Conservation (phyloP, 2,888 invertebrate genomes). For the Zonitis immaculata region DNA sequence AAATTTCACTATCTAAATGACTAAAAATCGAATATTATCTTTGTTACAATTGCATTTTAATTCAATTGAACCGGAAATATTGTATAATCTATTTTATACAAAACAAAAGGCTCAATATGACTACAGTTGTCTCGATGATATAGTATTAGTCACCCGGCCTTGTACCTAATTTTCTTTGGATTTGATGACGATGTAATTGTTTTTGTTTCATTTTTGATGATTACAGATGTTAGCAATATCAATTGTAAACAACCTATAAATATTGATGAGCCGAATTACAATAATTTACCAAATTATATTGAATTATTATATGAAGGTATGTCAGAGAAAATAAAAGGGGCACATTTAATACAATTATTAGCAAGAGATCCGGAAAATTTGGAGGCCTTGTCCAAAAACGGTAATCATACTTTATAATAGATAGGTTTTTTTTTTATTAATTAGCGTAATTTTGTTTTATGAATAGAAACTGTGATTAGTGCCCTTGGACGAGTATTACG, state of each 20-base stretch:
- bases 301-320: slow-evolving; percentile 95
- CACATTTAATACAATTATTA: slow-evolving; percentile 84
- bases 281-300: slow-evolving; percentile 88
- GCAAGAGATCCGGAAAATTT: slow-evolving; percentile 93
- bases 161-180: slow-evolving; percentile 21
- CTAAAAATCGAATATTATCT: not conserved
- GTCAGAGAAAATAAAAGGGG: slow-evolving; percentile 87
- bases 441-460: slow-evolving; percentile 21
- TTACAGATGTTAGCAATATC: slow-evolving; percentile 7
- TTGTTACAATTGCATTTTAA: not conserved
- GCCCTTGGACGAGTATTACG: slow-evolving; percentile 91
- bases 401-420: slow-evolving; percentile 49
- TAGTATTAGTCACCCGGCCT: slow-evolving; percentile 13
- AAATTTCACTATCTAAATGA: not conserved
- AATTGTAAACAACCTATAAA: slow-evolving; percentile 8
- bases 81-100: not conserved
- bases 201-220: not conserved
- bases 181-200: slow-evolving; percentile 27
- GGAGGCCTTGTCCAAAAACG: slow-evolving; percentile 88
- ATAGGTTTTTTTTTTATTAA: not conserved
- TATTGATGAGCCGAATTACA: slow-evolving; percentile 66
- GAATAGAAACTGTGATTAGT: slow-evolving; percentile 86
- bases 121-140: not conserved
- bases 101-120: not conserved
- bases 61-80: not conserved